Evolutionary conservation across 2,888 invertebrate genomes (phyloP), one percentile per base, ranked within the genome.

Genomic region (Sphaerophoria taeniata): DNA sequence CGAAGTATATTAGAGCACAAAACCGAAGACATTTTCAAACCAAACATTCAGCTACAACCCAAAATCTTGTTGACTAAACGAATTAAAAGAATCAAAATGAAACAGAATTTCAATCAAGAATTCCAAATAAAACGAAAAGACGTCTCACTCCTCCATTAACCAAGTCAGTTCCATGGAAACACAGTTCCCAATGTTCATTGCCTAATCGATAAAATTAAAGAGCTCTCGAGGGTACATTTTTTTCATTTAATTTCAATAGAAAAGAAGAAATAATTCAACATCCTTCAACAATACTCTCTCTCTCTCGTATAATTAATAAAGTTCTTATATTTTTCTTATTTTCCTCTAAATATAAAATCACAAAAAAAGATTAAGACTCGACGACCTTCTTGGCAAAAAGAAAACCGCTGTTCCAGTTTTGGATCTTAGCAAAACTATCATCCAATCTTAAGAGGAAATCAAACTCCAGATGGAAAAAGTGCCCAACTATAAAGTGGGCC

Each of bases 401-500:
- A 97, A 97, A 92, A 96, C 97, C 91, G 95, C 95, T 72, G 95
- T 95, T 58, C 95, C 96, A 61, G 96, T 97, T 89, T 93, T 98
- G 63, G 98, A 98, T 92, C 93, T 98, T 87, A 97, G 97, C 73
- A 96, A 96, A 92, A 94, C 95, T 55, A 94, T 95, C 6, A 95
- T 96, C 65, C 95, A 94, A 88, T 95, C 95, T 9, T 95, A 95
- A 85, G 97, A 97, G 89, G 98, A 98, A 90, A 96, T 97, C 88
- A 94, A 96, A 89, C 95, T 95, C 78, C 94, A 97, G 61, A 93
- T 97, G 90, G 97, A 97, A 89, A 96, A 96, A 92, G 96, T 97
- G 11, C 97, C 97, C 0, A 98, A 98, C 91, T 97, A 96, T 90
- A 97, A 97, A 92, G 97, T 97, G 88, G 95, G 96, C 87, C 95